phyloP scores from a whole-genome alignment of 2,888 invertebrate species.

The Nineta flava region DNA sequence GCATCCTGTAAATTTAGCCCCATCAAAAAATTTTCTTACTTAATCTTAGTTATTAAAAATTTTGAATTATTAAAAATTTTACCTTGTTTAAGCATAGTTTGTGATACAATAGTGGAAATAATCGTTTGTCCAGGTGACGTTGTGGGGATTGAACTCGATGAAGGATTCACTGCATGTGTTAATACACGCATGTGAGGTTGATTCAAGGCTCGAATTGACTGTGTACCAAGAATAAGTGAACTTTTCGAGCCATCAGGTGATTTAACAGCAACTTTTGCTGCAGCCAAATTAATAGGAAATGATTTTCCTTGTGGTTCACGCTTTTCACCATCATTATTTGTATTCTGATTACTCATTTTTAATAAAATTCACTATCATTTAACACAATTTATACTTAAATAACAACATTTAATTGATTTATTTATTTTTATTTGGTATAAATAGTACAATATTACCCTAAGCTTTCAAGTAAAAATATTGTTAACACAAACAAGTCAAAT shows the following conservation, averaged over 20 bases:
- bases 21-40: background rate
- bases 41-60: no score
- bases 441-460: background rate
- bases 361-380: background rate
- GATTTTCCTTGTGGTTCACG: conserved; percentile 33
- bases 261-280: conserved; percentile 33
- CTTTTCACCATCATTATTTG: conserved; percentile 32
- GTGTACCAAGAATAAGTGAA: conserved; percentile 22
- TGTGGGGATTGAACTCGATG: conserved; percentile 20
- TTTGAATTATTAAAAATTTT: conserved; percentile 7
- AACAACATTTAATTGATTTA: background rate
- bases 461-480: background rate
- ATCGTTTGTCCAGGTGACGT: conserved; percentile 22
- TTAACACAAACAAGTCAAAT: conserved; percentile 2
- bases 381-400: background rate
- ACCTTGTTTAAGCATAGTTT: conserved; percentile 36
- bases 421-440: background rate
- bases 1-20: conserved; percentile 21
- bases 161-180: conserved; percentile 20
- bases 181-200: conserved; percentile 23
- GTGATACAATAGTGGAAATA: conserved; percentile 29
- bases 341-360: conserved; percentile 24
- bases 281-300: conserved; percentile 33
- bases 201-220: conserved; percentile 19
- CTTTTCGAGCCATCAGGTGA: conserved; percentile 25